A percentile compares a stretch with the other conserved stretches of the same genome.
Conservation (phyloP, 2,113 vertebrate genomes). For the Hypocryptadius cinnamomeus region DNA sequence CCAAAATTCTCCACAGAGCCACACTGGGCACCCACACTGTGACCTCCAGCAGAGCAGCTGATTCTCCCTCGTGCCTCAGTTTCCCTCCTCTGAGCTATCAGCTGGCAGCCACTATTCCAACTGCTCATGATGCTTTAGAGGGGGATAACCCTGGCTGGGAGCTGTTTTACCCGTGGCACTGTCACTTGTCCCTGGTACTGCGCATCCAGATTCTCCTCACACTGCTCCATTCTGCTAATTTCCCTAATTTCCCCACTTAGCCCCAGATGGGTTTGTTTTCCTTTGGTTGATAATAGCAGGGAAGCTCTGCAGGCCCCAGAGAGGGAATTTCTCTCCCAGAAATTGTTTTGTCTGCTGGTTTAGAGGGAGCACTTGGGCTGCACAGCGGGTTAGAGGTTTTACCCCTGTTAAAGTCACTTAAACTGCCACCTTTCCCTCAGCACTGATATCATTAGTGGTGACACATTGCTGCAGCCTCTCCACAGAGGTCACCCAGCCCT, state of each 20-base stretch:
- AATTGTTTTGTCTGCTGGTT: background rate
- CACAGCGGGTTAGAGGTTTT: constrained; percentile 27
- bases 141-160: background rate
- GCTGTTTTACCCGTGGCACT: accelerated
- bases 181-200: background rate
- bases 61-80: accelerated
- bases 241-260: background rate
- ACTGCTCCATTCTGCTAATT: background rate
- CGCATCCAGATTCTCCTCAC: background rate
- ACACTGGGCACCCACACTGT: accelerated
- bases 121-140: background rate
- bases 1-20: background rate
- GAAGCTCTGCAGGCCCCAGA: background rate
- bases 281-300: background rate
- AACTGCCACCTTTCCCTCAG: constrained; percentile 29
- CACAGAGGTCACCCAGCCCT: constrained; percentile 23
- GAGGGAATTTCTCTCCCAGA: background rate
- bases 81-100: background rate
- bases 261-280: background rate
- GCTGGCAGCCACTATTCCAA: background rate
- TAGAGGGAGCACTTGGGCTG: background rate
- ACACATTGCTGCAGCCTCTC: constrained; percentile 17
- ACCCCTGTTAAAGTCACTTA: constrained; percentile 23
- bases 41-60: background rate
- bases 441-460: constrained; percentile 20